phyloP scores from a whole-genome alignment of 2,797 vertebrate genomes.

The Synanceia verrucosa region DNA sequence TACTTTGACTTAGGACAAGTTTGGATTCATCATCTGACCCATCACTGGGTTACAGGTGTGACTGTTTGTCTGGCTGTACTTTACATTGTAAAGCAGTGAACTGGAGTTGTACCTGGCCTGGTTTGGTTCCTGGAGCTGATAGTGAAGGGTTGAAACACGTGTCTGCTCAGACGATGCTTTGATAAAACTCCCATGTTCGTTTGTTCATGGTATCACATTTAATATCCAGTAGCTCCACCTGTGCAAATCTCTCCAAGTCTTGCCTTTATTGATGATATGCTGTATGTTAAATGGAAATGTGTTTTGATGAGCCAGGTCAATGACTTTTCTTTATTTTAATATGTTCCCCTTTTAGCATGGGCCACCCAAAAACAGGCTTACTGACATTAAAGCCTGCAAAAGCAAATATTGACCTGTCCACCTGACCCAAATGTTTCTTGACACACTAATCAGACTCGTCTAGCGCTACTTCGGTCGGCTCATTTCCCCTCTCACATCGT shows the following conservation, averaged over 20 bases:
- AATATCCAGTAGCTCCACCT: neutral
- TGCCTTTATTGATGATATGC: too few species aligned
- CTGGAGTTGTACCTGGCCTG: neutral
- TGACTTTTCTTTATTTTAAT: too few species aligned
- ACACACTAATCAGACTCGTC: neutral
- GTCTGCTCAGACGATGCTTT: neutral
- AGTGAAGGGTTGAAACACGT: neutral
- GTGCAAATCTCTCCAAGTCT: neutral
- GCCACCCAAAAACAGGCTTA: constrained; percentile 1
- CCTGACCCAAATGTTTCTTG: neutral
- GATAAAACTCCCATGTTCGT: neutral
- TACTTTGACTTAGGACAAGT: neutral
- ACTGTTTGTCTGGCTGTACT: neutral
- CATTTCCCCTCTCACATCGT: neutral
- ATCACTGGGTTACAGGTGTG: neutral
- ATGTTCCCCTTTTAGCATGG: neutral
- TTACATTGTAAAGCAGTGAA: neutral
- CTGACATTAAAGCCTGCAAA: neutral
- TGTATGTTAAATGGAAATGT: neutral
- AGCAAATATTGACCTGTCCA: constrained; percentile 16
- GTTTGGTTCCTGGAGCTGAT: neutral
- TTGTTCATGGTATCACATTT: neutral
- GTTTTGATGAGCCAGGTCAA: neutral
- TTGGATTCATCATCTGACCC: neutral
- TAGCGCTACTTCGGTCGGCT: neutral